phyloP scores from a whole-genome alignment of 2,888 invertebrate species.

The Lepidocyrtinus sp. region DNA sequence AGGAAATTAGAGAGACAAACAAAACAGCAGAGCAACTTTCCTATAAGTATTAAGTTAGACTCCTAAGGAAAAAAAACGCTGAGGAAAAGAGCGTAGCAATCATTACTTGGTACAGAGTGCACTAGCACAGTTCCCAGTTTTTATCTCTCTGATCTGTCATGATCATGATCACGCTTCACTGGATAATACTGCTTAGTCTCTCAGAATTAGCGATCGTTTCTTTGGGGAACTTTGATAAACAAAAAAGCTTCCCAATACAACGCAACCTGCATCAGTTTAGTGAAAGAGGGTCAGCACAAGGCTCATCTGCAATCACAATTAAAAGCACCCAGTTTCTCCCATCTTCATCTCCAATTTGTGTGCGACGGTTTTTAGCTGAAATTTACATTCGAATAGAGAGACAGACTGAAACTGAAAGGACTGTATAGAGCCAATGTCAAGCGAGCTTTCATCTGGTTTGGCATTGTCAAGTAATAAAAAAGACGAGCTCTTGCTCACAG shows the following conservation, averaged over 20 bases:
- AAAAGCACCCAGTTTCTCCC: too few relatives aligned
- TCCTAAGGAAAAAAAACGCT: too few relatives aligned
- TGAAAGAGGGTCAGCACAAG: not conserved
- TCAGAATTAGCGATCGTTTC: slow-evolving; percentile 14
- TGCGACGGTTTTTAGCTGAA: not conserved
- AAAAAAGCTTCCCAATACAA: not conserved
- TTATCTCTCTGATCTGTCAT: slow-evolving; percentile 14
- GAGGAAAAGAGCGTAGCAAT: not conserved
- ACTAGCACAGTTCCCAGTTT: slow-evolving; percentile 14
- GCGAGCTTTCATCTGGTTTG: not conserved
- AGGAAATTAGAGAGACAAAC: slow-evolving; percentile 15
- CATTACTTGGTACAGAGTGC: slow-evolving; percentile 7
- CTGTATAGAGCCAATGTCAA: too few relatives aligned
- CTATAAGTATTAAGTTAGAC: not conserved
- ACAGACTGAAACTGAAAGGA: too few relatives aligned
- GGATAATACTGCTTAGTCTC: slow-evolving; percentile 14
- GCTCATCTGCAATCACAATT: not conserved
- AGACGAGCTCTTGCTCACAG: slow-evolving; percentile 1
- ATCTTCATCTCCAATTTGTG: not conserved
- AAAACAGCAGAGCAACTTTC: slow-evolving; percentile 3
- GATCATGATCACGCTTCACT: slow-evolving; percentile 16
- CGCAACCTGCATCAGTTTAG: slow-evolving; percentile 1
- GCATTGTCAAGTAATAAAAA: not conserved
- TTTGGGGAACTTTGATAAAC: slow-evolving; percentile 11
- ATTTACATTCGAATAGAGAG: slow-evolving; percentile 11